These are phyloP conservation scores for Diorhabda elongata DNA, from an alignment of 1,140 invertebrate genomes.

Conservation along the genomic window DNA sequence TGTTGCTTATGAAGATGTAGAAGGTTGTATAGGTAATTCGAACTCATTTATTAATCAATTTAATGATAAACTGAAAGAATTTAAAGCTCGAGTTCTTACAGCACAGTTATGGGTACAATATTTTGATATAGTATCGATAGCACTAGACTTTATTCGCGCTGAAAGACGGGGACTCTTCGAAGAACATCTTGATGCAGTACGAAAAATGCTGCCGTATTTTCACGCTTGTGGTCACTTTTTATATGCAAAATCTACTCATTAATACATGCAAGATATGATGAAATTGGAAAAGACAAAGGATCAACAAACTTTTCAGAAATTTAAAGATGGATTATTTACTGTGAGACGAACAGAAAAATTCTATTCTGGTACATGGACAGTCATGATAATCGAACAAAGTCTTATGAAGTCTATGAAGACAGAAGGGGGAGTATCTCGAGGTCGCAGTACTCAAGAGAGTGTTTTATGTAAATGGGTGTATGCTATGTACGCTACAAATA, in stretches of 20 bases:
- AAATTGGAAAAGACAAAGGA: conserved; percentile 25
- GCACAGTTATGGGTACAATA: conserved; percentile 49
- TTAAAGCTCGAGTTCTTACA: conserved; percentile 42
- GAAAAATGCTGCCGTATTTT: conserved; percentile 49
- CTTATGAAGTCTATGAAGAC: conserved; percentile 37
- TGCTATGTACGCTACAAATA: too few relatives aligned
- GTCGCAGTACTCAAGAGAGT: conserved; percentile 42
- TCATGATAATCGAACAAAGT: conserved; percentile 31
- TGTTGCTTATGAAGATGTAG: conserved; percentile 39
- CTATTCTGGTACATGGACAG: conserved; percentile 44
- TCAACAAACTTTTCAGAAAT: conserved; percentile 42
- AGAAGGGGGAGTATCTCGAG: conserved; percentile 39
- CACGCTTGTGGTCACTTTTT: conserved; percentile 48
- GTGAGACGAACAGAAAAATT: conserved; percentile 42
- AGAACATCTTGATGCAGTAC: conserved; percentile 41
- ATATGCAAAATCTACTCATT: conserved; percentile 45
- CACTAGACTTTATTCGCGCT: conserved; percentile 45
- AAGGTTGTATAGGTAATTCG: conserved; percentile 37
- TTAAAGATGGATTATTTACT: conserved; percentile 27
- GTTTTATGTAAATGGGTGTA: conserved; percentile 36
- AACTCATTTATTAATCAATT: conserved; percentile 39
- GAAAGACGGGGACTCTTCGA: conserved; percentile 45
- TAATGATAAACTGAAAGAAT: conserved; percentile 36
- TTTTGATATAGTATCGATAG: too few relatives aligned
- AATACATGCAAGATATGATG: too few relatives aligned